Conservation (phyloP, 1,140 invertebrate genomes). For the Archegozetes longisetosus region DNA sequence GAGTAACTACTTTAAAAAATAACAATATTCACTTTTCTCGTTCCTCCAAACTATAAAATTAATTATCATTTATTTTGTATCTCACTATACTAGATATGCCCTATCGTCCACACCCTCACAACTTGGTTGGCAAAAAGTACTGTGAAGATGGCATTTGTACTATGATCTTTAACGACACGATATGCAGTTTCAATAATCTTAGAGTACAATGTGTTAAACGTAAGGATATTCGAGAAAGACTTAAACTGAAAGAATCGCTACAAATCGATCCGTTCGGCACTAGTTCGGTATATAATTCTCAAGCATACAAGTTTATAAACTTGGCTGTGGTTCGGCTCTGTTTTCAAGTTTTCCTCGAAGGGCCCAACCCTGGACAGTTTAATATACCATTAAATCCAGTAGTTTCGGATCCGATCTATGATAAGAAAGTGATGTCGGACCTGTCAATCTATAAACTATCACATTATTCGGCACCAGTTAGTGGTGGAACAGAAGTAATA, state of each 20-base stretch:
- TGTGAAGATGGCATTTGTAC: conserved; percentile 79
- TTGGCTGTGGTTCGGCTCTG: conserved; percentile 48
- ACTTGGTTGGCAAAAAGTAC: conserved; percentile 77
- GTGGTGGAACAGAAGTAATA: conserved; percentile 64
- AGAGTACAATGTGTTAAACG: too few species aligned
- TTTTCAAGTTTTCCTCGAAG: too few species aligned
- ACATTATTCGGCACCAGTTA: too few species aligned
- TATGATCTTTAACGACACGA: conserved; percentile 27
- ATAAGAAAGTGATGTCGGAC: conserved; percentile 86
- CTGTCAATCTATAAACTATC: conserved; percentile 70
- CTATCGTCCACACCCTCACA: conserved; percentile 77
- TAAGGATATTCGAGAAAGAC: too few species aligned
- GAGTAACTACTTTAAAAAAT: too few species aligned
- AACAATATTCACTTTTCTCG: not conserved
- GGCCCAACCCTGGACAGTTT: conserved; percentile 51
- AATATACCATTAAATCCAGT: conserved; percentile 59
- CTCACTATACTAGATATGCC: conserved; percentile 35
- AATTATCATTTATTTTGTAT: not conserved
- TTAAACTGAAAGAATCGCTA: too few species aligned
- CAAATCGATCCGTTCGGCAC: too few species aligned
- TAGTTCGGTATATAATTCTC: not conserved
- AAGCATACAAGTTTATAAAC: conserved; percentile 5
- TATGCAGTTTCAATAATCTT: too few species aligned
- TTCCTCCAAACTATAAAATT: not conserved
- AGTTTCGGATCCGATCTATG: too few species aligned